Conservation (phyloP, 53 echinoderm and acorn worm genomes). For the Echinometra lucunter region DNA sequence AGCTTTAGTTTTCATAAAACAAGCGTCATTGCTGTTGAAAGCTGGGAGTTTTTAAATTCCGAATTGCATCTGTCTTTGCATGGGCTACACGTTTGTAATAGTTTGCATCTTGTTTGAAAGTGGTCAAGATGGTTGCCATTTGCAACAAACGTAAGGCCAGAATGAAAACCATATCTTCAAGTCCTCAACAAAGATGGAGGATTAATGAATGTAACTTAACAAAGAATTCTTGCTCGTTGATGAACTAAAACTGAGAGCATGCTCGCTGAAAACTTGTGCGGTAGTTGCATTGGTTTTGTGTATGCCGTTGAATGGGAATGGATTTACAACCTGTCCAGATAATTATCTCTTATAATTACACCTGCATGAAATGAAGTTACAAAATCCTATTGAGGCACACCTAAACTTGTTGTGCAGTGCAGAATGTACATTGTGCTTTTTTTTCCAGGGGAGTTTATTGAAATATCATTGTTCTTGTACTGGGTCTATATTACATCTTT, state of each 20-base stretch:
- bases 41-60: neutral
- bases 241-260: neutral
- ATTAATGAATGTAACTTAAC: neutral
- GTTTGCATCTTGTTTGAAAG: neutral
- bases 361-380: neutral
- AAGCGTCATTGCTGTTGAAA: constrained; percentile 16
- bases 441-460: neutral
- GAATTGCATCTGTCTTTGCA: constrained; percentile 25
- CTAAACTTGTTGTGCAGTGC: neutral
- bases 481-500: neutral
- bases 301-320: neutral
- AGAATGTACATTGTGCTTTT: neutral
- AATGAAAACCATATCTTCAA: neutral
- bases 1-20: constrained; percentile 9
- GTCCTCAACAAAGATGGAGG: neutral
- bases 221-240: neutral
- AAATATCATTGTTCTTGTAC: neutral
- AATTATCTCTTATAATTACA: no score
- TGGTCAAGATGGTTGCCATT: neutral
- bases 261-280: neutral
- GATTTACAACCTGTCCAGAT: neutral
- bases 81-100: neutral
- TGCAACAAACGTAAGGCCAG: neutral
- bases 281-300: constrained; percentile 20
- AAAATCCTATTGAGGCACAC: neutral